Percentiles rank a stretch among this genome's conserved stretches.
phyloP scores from a whole-genome alignment of 2,797 vertebrate genomes.

The Microchirus variegatus region DNA sequence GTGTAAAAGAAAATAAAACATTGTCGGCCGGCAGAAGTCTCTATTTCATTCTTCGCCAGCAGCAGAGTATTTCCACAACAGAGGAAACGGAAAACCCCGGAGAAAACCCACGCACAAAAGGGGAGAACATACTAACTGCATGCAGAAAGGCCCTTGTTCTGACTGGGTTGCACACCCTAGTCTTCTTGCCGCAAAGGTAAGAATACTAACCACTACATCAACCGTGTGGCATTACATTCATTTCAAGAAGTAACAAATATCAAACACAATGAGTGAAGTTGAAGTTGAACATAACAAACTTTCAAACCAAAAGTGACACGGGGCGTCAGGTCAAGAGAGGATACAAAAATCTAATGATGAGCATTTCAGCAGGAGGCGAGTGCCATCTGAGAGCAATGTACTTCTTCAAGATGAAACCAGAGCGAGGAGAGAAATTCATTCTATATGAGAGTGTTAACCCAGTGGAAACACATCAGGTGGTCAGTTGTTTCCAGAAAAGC shows the following conservation, averaged over 20 bases:
- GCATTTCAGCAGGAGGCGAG: constrained; percentile 12
- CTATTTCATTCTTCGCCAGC: no score
- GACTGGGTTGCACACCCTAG: no score
- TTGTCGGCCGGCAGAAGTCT: no score
- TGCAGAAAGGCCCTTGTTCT: no score
- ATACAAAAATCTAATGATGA: constrained; percentile 5
- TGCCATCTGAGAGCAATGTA: constrained; percentile 5
- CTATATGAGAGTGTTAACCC: constrained; percentile 27
- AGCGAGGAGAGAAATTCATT: constrained; percentile 34
- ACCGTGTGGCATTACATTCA: not conserved
- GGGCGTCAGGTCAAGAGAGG: not conserved
- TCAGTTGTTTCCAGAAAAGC: constrained; percentile 36
- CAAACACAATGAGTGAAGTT: not conserved
- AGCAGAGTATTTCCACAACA: no score
- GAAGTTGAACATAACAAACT: not conserved
- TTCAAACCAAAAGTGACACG: not conserved
- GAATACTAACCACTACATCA: no score
- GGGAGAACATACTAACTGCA: no score
- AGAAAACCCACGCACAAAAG: no score
- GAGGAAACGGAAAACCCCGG: no score
- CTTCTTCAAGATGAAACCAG: constrained; percentile 16
- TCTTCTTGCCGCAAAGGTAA: no score
- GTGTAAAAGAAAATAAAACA: no score
- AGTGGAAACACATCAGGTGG: constrained; percentile 45
- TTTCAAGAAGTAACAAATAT: not conserved